These are phyloP conservation scores for Spatula versicolor DNA, from an alignment of 2,797 vertebrate species.

Conservation along the genomic window DNA sequence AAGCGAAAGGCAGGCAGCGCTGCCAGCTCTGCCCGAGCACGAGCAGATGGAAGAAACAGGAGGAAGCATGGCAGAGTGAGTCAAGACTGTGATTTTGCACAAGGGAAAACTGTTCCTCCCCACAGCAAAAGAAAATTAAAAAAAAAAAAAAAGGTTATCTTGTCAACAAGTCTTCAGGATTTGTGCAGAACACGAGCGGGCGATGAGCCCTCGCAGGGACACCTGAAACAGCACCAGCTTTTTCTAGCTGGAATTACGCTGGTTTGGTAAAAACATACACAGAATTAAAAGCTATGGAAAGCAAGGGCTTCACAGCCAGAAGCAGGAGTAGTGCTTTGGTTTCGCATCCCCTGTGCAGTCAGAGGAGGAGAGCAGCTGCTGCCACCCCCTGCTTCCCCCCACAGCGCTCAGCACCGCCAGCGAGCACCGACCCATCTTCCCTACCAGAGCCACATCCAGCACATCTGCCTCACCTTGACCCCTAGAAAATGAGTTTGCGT, in stretches of 20 bases:
- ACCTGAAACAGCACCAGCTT: background rate
- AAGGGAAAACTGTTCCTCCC: background rate
- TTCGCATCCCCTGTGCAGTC: rapidly evolving
- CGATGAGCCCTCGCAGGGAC: background rate
- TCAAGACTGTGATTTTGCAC: background rate
- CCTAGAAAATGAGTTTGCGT: rapidly evolving
- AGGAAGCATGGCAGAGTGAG: background rate
- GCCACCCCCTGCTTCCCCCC: background rate
- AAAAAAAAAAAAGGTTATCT: rapidly evolving
- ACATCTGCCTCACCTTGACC: background rate
- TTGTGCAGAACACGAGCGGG: rapidly evolving
- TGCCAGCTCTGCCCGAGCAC: background rate
- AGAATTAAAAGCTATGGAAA: background rate
- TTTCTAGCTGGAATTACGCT: background rate
- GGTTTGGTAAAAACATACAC: background rate
- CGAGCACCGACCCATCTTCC: background rate
- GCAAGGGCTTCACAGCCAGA: background rate
- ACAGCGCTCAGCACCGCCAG: background rate
- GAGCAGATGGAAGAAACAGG: conserved; percentile 44
- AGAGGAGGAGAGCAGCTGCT: background rate
- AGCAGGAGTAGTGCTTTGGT: background rate
- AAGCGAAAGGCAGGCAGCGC: background rate
- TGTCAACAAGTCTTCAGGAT: background rate
- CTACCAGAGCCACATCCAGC: too few species aligned
- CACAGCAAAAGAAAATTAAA: too few species aligned